phyloP scores from a whole-genome alignment of 2,888 invertebrate genomes.

The Prosopocoilus inquinatus region DNA sequence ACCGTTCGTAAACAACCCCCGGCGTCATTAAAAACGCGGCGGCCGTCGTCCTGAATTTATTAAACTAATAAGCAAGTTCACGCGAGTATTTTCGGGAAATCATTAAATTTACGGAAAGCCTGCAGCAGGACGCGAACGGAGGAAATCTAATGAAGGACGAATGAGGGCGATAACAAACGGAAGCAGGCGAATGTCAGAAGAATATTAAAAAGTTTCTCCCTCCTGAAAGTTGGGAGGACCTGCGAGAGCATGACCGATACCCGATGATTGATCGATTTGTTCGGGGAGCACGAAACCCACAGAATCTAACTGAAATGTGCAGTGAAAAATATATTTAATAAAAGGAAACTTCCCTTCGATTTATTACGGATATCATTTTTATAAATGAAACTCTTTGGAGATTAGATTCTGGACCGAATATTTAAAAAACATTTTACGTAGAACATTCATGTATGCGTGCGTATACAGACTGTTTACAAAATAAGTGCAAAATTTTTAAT shows the following conservation, averaged over 20 bases:
- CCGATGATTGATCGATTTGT: background rate
- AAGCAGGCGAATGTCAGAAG: conserved; percentile 7
- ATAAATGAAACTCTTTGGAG: too few relatives aligned
- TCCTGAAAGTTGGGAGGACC: background rate
- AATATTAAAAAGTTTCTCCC: conserved; percentile 1
- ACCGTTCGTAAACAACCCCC: conserved; percentile 16
- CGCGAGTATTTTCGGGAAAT: conserved; percentile 4
- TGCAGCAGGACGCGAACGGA: background rate
- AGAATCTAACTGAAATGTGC: too few relatives aligned
- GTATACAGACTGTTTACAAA: too few relatives aligned
- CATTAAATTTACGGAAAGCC: conserved; percentile 11
- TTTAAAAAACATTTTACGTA: too few relatives aligned
- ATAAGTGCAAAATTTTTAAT: too few relatives aligned
- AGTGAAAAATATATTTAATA: too few relatives aligned
- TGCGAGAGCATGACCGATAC: background rate
- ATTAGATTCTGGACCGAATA: too few relatives aligned
- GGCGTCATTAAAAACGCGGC: background rate
- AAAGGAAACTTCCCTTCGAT: too few relatives aligned
- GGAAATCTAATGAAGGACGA: conserved; percentile 5
- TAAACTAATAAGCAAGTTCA: background rate
- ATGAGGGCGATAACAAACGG: background rate
- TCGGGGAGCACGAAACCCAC: background rate
- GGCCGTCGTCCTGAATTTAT: background rate
- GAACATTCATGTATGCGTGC: too few relatives aligned
- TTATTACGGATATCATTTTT: too few relatives aligned